Base-by-base conservation (phyloP, 2,797 vertebrate genomes). In the Bufotes viridis region DNA sequence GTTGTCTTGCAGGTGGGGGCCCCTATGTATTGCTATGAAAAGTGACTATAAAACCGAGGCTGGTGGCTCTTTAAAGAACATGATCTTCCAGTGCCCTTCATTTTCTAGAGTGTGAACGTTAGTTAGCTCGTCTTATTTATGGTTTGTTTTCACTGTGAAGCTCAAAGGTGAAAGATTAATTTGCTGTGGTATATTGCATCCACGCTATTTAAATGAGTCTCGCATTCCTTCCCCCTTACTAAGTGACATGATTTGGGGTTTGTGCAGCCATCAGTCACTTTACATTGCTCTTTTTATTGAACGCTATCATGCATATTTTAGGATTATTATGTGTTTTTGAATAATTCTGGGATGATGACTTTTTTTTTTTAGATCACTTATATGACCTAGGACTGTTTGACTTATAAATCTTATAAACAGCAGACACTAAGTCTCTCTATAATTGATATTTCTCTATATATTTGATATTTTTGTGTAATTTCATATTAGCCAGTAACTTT, bases 161-260 rank as follows among this genome's bases (percentile, higher is more conserved):
- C 75, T 63, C 57, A 53, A 61, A 82, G 79, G 79, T 82, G 86
- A 87, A 87, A 58, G 86, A 87, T 87, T 87, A 82, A 87, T 81
- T 82, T 82, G 57, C 86, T 82, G 67, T 82, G 55, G 57, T 42
- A 70, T 80, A 81, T 90, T 86, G 75, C 26, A 87, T 78, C 79
- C 69, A 13, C 4, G 26, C n/a, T 82, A 74, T 75, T 67, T 34
- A 81, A 87, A 87, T 81, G 42, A 82, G 60, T 29, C 69, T 63
- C 42, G 3, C 29, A 29, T 82, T 51, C 86, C 79, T 60, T 55
- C 79, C 55, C 78, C 51, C 58, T 74, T 76, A 65, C 80, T 75
- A 80, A 69, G 12, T 26, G 53, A 51, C n/a, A 80, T 75, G 79
- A 87, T 87, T 82, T 42, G 75, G 42, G 69, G 70, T 61, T 29